A percentile compares a stretch with the other conserved stretches of the same genome.
phyloP scores from a whole-genome alignment of 1,140 invertebrate species.

The Venustaconcha ellipsiformis region DNA sequence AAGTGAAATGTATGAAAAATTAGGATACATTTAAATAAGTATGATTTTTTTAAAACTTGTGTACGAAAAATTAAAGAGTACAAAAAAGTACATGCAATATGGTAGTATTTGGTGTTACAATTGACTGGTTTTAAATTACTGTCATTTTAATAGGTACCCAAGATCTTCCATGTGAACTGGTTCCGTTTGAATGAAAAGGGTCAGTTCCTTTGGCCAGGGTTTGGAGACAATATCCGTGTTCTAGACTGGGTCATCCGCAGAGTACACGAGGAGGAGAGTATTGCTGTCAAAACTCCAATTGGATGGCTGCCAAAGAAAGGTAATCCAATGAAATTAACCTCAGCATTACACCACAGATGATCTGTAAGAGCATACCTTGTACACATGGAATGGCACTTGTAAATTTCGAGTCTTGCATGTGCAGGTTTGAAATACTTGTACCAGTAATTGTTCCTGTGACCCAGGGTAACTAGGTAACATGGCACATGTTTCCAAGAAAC shows the following conservation, averaged over 20 bases:
- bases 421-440: not conserved
- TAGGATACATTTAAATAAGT: no score
- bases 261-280: slow-evolving; percentile 77
- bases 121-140: no score
- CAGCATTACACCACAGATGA: no score
- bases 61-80: no score
- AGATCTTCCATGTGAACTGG: slow-evolving; percentile 98
- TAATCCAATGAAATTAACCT: slow-evolving; percentile 10
- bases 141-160: slow-evolving; percentile 77
- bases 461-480: no score
- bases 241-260: slow-evolving; percentile 93
- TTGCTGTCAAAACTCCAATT: slow-evolving; percentile 56
- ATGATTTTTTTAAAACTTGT: no score
- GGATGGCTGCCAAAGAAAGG: slow-evolving; percentile 64
- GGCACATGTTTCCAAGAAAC: no score
- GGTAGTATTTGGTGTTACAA: no score
- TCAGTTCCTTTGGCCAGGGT: slow-evolving; percentile 97
- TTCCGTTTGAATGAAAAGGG: slow-evolving; percentile 87
- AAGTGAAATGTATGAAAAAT: no score
- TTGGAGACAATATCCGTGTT: slow-evolving; percentile 95
- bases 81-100: no score
- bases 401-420: not conserved
- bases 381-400: no score
- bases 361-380: no score
- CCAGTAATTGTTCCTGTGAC: not conserved